Base-by-base conservation (phyloP, 53 echinoderm and acorn worm genomes). In the Crossaster papposus region DNA sequence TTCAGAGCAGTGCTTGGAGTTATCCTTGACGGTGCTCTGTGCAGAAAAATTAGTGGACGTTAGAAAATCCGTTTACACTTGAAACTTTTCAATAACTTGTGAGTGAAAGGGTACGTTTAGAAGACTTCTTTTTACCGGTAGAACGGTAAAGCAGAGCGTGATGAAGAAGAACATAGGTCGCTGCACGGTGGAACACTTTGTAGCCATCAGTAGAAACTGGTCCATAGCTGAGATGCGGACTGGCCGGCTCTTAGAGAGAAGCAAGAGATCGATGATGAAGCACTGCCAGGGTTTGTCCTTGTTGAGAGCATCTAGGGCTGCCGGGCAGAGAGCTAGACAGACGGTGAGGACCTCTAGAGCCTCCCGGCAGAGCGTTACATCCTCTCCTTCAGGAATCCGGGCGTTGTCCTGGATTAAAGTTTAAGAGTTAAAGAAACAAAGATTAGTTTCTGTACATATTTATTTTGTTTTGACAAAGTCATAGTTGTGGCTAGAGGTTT, bases 281-380 rank as follows among this genome's bases (percentile, higher is more conserved):
- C 93, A 94, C 83, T 98, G 96, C 98, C 98, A 98, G 51, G 93
- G 93, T 64, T 98, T 98, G 83, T 98, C 98, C 88, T 98, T 96
- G 89, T 98, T 98, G 65, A 98, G 92, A 30, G 98, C 96, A 51
- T 98, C 98, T 51, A 98, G 85, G 35, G 98, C 94, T 85, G 93
- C 91, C 72, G 98, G 98, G 79, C 95, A 95, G 23, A 98, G 96
- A 34, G 98, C 98, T 23, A 98, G 87, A 83, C 95, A 94, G 80
- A 98, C 91, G 0, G 98, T 86, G 63, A 96, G 79, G 31, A 98
- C 98, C 90, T 98, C 98, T 17, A 98, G 83, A 29, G 98, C 95
- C 80, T 98, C 98, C 1, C 95, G 93, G 81, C 96, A 94, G 82
- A 98, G 74, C 0, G 94, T 53, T 0, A 95, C 95, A 83, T 98